Conservation (phyloP, 2,888 invertebrate genomes). For the Volucella inflata region DNA sequence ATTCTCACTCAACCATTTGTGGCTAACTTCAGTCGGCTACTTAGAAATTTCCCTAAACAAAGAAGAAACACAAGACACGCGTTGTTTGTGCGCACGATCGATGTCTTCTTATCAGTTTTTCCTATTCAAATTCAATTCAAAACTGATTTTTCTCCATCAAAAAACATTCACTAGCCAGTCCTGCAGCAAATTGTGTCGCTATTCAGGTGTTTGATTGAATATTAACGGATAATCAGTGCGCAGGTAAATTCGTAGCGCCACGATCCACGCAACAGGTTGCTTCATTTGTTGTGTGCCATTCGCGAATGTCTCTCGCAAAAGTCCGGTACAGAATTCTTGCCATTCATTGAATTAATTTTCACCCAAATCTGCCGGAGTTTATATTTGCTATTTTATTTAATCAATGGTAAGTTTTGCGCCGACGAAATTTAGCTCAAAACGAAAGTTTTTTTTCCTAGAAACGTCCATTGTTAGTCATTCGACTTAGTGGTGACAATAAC, state of each 20-base stretch:
- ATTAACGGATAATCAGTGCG: not conserved
- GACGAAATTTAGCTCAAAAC: slow-evolving; percentile 7
- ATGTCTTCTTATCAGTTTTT: slow-evolving; percentile 64
- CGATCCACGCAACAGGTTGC: slow-evolving; percentile 60
- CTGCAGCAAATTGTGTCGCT: slow-evolving; percentile 9
- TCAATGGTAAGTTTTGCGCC: slow-evolving; percentile 57
- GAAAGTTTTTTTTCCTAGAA: slow-evolving; percentile 62
- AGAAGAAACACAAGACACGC: slow-evolving; percentile 74
- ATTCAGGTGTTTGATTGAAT: slow-evolving; percentile 13
- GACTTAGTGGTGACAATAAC: slow-evolving; percentile 55
- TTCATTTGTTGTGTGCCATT: slow-evolving; percentile 6
- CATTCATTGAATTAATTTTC: not conserved
- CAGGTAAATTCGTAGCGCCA: slow-evolving; percentile 15
- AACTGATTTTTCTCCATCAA: slow-evolving; percentile 19
- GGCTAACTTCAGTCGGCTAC: slow-evolving; percentile 68
- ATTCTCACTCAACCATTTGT: not conserved
- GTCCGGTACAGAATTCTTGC: not conserved
- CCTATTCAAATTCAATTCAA: slow-evolving; percentile 56
- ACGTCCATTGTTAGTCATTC: slow-evolving; percentile 63
- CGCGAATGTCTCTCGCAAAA: slow-evolving; percentile 21
- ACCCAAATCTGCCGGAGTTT: slow-evolving; percentile 3
- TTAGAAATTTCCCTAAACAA: slow-evolving; percentile 78
- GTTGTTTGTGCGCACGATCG: slow-evolving; percentile 74
- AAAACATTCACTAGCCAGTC: slow-evolving; percentile 16
- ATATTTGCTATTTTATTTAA: slow-evolving; percentile 26